Conservation (phyloP, 2,113 vertebrate species). For the Morphnarchus princeps region DNA sequence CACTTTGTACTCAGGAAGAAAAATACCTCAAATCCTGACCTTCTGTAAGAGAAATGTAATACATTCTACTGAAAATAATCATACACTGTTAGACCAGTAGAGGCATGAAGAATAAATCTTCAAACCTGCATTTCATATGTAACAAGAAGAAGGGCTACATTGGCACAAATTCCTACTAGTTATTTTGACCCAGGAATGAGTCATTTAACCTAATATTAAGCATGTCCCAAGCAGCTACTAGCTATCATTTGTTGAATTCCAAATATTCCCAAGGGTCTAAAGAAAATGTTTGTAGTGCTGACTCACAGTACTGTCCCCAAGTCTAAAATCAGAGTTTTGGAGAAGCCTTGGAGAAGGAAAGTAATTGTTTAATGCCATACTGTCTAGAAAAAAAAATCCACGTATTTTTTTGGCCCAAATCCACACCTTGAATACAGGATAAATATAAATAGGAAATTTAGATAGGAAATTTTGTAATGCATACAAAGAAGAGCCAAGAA, state of each 20-base stretch:
- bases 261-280: constrained; percentile 23
- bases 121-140: background rate
- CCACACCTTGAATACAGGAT: background rate
- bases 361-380: constrained; percentile 20
- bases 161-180: background rate
- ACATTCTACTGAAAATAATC: background rate
- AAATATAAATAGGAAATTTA: background rate
- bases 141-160: background rate
- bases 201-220: constrained; percentile 8
- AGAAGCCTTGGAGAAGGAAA: background rate
- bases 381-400: background rate
- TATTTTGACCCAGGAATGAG: background rate
- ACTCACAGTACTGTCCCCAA: background rate
- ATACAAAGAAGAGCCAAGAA: background rate
- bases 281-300: background rate
- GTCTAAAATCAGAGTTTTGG: background rate
- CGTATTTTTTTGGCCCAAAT: background rate
- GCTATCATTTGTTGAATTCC: background rate
- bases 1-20: background rate
- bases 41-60: background rate
- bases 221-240: background rate
- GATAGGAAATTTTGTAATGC: background rate
- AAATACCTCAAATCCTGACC: background rate
- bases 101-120: background rate
- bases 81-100: background rate